Evolutionary conservation across 2,888 invertebrate species (phyloP).

Genomic region (Eretmocerus hayati): DNA sequence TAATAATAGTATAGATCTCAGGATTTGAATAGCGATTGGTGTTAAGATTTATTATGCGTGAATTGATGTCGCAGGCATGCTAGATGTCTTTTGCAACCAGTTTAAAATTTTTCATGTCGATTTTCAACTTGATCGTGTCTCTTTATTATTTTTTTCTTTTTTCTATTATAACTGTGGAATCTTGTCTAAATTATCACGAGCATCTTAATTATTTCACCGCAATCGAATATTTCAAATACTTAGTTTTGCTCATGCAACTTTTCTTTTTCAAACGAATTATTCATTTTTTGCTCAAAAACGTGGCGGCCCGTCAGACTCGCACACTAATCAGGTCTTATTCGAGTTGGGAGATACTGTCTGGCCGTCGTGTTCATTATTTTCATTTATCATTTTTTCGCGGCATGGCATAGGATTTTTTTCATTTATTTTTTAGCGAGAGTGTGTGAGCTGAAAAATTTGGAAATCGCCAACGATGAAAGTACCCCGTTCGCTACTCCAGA

Average conservation of each 20-base stretch:
- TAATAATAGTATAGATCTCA: constrained; percentile 9
- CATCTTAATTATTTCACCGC: too few species aligned
- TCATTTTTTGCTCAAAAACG: too few species aligned
- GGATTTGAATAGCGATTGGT: constrained; percentile 6
- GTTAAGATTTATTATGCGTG: constrained; percentile 7
- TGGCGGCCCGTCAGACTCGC: too few species aligned
- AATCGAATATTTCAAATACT: too few species aligned
- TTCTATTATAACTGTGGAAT: not conserved
- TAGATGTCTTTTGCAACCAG: not conserved
- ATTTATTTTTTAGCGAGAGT: constrained; percentile 41
- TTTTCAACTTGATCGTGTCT: not conserved
- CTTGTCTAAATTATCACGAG: not conserved
- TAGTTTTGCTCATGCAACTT: too few species aligned
- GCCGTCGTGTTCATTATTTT: not conserved
- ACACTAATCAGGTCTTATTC: too few species aligned
- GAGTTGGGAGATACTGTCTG: too few species aligned
- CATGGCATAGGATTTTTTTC: constrained; percentile 16
- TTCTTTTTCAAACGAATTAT: too few species aligned
- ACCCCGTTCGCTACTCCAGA: not conserved
- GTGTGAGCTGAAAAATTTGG: constrained; percentile 45
- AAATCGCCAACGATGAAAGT: constrained; percentile 26
- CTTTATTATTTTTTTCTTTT: not conserved
- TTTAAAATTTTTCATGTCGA: not conserved
- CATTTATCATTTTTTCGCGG: not conserved
- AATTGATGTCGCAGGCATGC: constrained; percentile 16